Base-by-base conservation (phyloP, 2,113 vertebrate genomes). In the Ceyx cyanopectus region DNA sequence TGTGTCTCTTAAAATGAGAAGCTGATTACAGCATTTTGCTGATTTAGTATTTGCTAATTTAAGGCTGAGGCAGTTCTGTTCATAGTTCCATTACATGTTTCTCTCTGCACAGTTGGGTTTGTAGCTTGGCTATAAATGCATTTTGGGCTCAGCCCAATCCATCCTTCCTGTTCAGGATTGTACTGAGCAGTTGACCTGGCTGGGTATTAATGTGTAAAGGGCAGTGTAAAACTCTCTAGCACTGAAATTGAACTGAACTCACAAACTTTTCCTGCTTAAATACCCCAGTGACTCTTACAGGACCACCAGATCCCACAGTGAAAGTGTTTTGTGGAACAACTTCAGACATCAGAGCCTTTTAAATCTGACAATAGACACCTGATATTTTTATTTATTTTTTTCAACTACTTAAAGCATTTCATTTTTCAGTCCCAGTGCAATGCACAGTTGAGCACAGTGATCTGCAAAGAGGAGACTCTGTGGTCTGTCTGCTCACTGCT, bases 11-110 rank as follows among this genome's bases (percentile, higher is more conserved):
- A 78, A 87, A 91, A 82, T 40, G 81, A 85, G 94, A 89, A 85
- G 91, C 92, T 92, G 85, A 87, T 87, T 50, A 87, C 12, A 9
- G 56, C 37, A 3, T 77, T 92, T 80, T 67, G 87, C 93, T 85
- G 85, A 69, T 92, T 69, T 62, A 22, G 75, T 72, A 2, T 62
- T 92, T 66, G 81, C 89, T 81, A 68, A 89, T 72, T 65, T 26
- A 57, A 53, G 88, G 32, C 34, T 12, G 6, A 41, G 54, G 45
- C 14, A 4, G 51, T 51, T 80, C 70, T 45, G 6, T 27, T 68
- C 34, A 3, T 40, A 23, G 77, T 54, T 81, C 76, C 45, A 3
- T 68, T 41, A 8, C 63, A 10, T 1, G 0, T 61, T 70, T 72
- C 61, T 66, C 63, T 73, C 56, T 23, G 51, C 16, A 3, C 17